Evolutionary conservation across 53 echinoderm and acorn worm genomes (phyloP).

Genomic region (Mesocentrotus franciscanus): DNA sequence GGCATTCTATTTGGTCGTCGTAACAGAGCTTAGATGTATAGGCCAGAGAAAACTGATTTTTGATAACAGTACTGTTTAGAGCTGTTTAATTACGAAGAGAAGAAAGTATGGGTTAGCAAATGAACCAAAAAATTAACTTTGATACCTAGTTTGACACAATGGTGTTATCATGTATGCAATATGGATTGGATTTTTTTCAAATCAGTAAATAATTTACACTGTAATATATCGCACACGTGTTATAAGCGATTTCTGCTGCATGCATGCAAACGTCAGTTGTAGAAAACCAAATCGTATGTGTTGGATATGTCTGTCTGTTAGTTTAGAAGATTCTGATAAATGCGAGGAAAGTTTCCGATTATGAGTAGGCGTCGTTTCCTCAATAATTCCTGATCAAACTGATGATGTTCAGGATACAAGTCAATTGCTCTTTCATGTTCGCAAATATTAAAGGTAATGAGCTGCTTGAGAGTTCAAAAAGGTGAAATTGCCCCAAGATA

Average conservation of each 20-base stretch:
- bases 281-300: neutral
- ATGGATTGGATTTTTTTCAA: neutral
- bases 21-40: too few relatives aligned
- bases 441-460: neutral
- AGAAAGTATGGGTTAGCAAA: neutral
- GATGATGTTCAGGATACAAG: slow-evolving; percentile 24
- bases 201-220: neutral
- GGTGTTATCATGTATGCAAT: neutral
- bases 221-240: too few relatives aligned
- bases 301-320: slow-evolving; percentile 16
- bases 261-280: neutral
- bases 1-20: too few relatives aligned
- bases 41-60: too few relatives aligned
- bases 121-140: neutral
- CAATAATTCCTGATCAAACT: slow-evolving; percentile 4
- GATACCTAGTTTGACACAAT: neutral
- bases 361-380: slow-evolving; percentile 6
- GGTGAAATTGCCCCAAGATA: neutral
- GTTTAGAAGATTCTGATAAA: slow-evolving; percentile 13
- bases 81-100: too few relatives aligned
- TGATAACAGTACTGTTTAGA: too few relatives aligned
- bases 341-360: slow-evolving; percentile 14
- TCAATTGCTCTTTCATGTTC: slow-evolving; percentile 9
- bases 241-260: neutral
- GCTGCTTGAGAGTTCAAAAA: neutral